These are phyloP conservation scores for Osmerus eperlanus DNA, from an alignment of 2,113 vertebrate genomes.

Conservation along the genomic window DNA sequence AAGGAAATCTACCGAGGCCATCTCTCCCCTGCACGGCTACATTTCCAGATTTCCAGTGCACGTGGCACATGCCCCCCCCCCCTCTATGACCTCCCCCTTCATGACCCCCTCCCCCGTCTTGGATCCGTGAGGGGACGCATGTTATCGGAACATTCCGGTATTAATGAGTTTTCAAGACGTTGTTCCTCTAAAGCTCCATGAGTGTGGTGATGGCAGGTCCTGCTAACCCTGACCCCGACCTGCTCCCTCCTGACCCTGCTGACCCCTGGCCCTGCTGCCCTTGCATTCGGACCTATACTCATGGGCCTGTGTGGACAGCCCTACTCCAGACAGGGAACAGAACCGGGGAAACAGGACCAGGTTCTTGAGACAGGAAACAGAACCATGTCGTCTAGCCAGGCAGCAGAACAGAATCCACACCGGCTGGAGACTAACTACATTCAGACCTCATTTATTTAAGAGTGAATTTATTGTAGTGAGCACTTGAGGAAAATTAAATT, in stretches of 20 bases:
- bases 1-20: constrained; percentile 30
- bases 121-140: constrained; percentile 30
- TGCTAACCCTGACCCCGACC: background rate
- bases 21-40: background rate
- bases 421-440: too few relatives aligned
- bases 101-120: background rate
- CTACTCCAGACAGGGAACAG: too few relatives aligned
- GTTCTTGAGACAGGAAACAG: too few relatives aligned
- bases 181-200: background rate
- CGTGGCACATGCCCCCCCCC: constrained; percentile 6
- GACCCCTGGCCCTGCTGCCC: too few relatives aligned
- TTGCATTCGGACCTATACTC: too few relatives aligned
- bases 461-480: too few relatives aligned
- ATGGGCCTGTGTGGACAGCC: too few relatives aligned
- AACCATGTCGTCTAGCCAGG: too few relatives aligned
- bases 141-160: constrained; percentile 35
- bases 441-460: too few relatives aligned
- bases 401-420: too few relatives aligned
- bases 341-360: too few relatives aligned
- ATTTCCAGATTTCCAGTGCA: constrained; percentile 1
- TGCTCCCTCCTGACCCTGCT: background rate
- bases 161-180: constrained; percentile 34
- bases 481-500: constrained; percentile 1
- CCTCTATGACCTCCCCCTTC: background rate
- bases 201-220: background rate